These are phyloP conservation scores for Clarias magur DNA, from an alignment of 2,113 vertebrate species.

Conservation along the genomic window DNA sequence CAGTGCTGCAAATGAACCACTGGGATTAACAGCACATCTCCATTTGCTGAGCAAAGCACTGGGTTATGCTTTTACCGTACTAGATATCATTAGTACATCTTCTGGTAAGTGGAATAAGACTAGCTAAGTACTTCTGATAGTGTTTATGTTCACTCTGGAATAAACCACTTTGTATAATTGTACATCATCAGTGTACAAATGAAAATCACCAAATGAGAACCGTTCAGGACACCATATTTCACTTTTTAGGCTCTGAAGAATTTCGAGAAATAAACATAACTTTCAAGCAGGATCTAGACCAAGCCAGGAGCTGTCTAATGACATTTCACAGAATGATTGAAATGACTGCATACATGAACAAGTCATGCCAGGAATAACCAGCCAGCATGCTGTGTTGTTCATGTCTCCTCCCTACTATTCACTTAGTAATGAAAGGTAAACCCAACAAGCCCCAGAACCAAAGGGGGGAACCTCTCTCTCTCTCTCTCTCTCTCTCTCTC, in stretches of 20 bases:
- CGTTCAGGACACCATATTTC: background rate
- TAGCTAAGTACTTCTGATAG: background rate
- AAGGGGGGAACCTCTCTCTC: conserved; percentile 35
- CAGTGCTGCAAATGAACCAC: background rate
- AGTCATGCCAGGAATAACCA: background rate
- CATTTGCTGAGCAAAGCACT: background rate
- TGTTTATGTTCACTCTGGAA: background rate
- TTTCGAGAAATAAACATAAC: background rate
- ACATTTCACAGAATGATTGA: background rate
- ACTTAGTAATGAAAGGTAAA: conserved; percentile 44
- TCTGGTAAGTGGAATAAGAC: background rate
- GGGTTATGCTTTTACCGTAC: background rate
- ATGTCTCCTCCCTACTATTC: background rate
- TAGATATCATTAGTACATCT: background rate
- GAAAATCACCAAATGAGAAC: conserved; percentile 1
- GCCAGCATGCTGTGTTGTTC: background rate
- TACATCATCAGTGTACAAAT: background rate
- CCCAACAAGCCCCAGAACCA: conserved; percentile 43
- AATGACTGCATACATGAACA: background rate
- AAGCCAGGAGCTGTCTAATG: background rate
- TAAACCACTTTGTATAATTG: background rate
- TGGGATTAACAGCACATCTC: background rate
- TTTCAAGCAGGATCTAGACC: background rate
- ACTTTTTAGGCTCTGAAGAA: background rate
- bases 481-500: conserved; percentile 36